phyloP scores from a whole-genome alignment of 2,113 vertebrate species.

The Leptobrachium ailaonicum region DNA sequence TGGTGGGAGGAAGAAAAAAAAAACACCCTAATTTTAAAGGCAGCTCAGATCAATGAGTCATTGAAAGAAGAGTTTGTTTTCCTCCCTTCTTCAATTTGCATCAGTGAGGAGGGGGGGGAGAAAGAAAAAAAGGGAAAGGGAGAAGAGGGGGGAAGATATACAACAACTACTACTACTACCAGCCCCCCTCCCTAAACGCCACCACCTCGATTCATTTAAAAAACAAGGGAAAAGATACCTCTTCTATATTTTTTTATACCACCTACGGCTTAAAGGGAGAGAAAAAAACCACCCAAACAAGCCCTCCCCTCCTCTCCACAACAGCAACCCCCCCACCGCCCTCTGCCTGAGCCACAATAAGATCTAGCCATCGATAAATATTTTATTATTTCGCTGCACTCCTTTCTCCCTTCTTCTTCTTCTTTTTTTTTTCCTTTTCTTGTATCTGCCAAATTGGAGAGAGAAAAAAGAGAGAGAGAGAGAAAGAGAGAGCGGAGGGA shows the following conservation, averaged over 20 bases:
- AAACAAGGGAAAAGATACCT: constrained; percentile 52
- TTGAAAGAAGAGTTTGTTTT: constrained; percentile 70
- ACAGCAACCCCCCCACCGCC: constrained; percentile 52
- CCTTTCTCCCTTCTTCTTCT: constrained; percentile 22
- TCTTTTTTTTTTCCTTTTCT: background rate
- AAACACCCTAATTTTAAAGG: constrained; percentile 68
- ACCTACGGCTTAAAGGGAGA: constrained; percentile 24
- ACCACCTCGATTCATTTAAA: constrained; percentile 62
- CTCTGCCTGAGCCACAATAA: background rate
- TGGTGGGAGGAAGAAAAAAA: constrained; percentile 53
- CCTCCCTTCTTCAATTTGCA: constrained; percentile 67
- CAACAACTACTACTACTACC: no score
- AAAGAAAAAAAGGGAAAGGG: constrained; percentile 30
- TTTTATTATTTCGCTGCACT: constrained; percentile 63
- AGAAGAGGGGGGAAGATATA: constrained; percentile 19
- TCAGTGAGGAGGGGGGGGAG: constrained; percentile 50
- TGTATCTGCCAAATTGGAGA: background rate
- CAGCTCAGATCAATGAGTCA: constrained; percentile 76
- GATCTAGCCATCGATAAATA: constrained; percentile 53
- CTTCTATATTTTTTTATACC: constrained; percentile 24
- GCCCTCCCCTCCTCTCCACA: constrained; percentile 51
- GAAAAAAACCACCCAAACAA: constrained; percentile 42
- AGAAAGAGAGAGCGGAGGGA: background rate
- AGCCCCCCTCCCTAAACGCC: constrained; percentile 60
- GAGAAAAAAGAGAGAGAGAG: background rate